These are phyloP conservation scores for Hippotragus niger DNA, from an alignment of 2,113 vertebrate genomes.

Conservation along the genomic window DNA sequence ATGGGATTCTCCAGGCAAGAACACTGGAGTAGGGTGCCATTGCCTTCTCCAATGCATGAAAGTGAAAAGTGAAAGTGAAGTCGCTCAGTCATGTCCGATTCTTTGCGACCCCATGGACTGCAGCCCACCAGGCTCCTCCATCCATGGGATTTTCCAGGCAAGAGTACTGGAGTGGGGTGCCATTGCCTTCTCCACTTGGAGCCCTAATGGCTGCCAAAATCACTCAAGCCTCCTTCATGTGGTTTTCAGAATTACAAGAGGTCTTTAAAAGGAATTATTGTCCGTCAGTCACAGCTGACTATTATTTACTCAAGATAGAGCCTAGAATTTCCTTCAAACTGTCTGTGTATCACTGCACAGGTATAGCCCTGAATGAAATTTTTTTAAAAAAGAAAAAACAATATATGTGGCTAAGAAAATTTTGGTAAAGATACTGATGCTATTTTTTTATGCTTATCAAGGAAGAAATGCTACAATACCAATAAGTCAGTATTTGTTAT, in stretches of 20 bases:
- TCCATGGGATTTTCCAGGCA: too few species aligned
- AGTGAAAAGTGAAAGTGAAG: too few species aligned
- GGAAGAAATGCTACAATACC: neutral
- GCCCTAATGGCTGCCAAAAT: neutral
- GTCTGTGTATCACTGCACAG: neutral
- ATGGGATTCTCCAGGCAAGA: too few species aligned
- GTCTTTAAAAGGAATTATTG: conserved; percentile 23
- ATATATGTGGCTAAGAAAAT: neutral
- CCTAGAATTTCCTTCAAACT: neutral
- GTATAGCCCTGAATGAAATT: neutral
- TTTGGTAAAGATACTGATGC: neutral
- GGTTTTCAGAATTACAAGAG: conserved; percentile 36
- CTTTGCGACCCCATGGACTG: too few species aligned
- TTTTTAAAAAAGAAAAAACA: neutral
- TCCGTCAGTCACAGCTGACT: neutral
- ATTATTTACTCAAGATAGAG: conserved; percentile 45
- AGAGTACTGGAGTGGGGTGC: too few species aligned
- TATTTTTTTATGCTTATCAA: neutral
- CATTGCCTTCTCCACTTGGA: neutral
- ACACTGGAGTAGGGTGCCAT: too few species aligned
- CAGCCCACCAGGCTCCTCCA: too few species aligned
- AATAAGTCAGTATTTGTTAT: neutral
- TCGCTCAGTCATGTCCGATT: too few species aligned
- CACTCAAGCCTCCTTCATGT: conserved; percentile 9
- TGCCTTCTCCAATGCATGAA: too few species aligned